Evolutionary conservation across 1,140 invertebrate species (phyloP), one percentile per base, ranked within the genome.

Genomic region (Drosophila malerkotliana): DNA sequence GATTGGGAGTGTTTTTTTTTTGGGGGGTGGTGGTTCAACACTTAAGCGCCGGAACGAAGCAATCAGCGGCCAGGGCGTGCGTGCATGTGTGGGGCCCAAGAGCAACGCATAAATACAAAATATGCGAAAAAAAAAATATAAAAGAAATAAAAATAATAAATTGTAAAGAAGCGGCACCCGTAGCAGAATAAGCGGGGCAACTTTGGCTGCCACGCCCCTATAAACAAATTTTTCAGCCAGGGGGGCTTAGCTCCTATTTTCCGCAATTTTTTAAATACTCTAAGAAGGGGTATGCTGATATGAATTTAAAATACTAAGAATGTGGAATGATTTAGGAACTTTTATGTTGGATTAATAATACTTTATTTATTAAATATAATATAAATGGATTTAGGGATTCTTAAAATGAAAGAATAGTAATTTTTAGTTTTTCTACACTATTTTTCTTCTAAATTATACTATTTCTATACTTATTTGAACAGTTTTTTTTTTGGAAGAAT

Each of bases 41-140:
- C 67, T 85, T 74, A 85, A 85, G 82, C 81, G 73, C 81, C 81
- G 81, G 82, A 85, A 85, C 81, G 85, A 81, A 77, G 82, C 81
- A 85, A 85, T 85, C 81, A 87, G 77, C 73, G 52, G 69, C 72
- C 72, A 57, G 60, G 72, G 77, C 71, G 76, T 69, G 81, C 79
- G 77, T 51, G 71, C 57, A 69, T 73, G 58, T 56, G 51, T 72
- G 49, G 8, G 44, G 48, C 6, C 15, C 26, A 54, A 24, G 41
- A 66, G 64, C 28, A 57, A 59, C 61, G 48, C 71, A 66, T 75
- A 75, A 75, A 74, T 53, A 75, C 66, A 74, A 66, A 74, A 75
- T 66, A 66, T 74, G 74, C 74, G 72, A 71, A 75, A 75, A 74
- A 71, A 75, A 75, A 53, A 66, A 30, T 30, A 34, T 69, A 71